Evolutionary conservation across 2,113 vertebrate species (phyloP), one percentile per base, ranked within the genome.

Genomic region (Mastomys coucha): DNA sequence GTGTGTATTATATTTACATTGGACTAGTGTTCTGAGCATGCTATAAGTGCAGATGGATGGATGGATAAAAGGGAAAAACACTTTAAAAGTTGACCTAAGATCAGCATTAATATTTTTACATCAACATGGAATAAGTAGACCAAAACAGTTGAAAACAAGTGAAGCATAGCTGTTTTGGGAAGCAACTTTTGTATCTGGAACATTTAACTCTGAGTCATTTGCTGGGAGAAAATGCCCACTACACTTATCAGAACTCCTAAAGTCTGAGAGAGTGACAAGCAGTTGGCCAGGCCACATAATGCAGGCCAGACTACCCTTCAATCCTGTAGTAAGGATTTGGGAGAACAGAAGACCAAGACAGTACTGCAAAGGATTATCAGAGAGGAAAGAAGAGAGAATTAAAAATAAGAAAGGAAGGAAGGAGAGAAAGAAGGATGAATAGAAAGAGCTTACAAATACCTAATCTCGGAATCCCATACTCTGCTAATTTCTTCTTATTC

Each of bases 201-300:
- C 72, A 42, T 69, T 96, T 86, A 63, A 91, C 51, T 96, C 82
- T 95, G 96, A 97, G 82, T 91, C 94, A 97, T 70, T 2, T 88
- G 67, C 85, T 92, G 33, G 67, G 95, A 96, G 89, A 97, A 98
- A 96, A 97, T 75, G 72, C 81, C 96, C 69, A 91, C 84, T 78
- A 42, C 89, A 89, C 88, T 63, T 84, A 94, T 31, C 70, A 94
- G 58, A 72, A 49, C 87, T 95, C 92, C 53, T 65, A 33, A 72
- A 95, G 65, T 45, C 77, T 85, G 92, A 95, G 58, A 84, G 39
- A 33, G 51, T 0, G 6, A n/a, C 56, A 72, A 84, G 26, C 33
- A 28, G 3, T 45, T 2, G 10, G 85, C 90, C 91, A 96, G 81
- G 77, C 91, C 94, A 70, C 90, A 76, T 53, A 45, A 42, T 10